Evolutionary conservation across 2,797 vertebrate species (phyloP).

Genomic region (Novumbra hubbsi): DNA sequence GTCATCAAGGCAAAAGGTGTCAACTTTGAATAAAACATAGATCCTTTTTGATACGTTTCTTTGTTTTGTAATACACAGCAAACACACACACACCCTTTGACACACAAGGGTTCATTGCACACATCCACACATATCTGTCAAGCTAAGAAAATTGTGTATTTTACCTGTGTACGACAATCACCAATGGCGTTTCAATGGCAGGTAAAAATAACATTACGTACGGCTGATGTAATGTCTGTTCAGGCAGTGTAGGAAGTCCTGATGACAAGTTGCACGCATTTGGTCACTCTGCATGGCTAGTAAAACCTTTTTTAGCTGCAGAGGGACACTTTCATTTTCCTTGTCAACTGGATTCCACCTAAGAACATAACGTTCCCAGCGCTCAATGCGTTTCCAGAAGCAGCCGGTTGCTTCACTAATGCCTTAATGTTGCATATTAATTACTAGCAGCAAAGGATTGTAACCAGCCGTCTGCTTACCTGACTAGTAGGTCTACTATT

Average conservation of each 20-base stretch:
- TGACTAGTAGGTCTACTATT: conserved; percentile 55
- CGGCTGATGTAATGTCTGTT: conserved; percentile 58
- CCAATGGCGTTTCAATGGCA: too few species aligned
- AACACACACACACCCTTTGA: too few species aligned
- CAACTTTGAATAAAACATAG: too few species aligned
- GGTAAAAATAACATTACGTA: conserved; percentile 35
- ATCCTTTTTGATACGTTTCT: too few species aligned
- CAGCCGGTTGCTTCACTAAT: not conserved
- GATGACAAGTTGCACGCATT: conserved; percentile 41
- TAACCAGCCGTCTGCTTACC: conserved; percentile 44
- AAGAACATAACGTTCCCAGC: conserved; percentile 18
- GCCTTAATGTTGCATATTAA: not conserved
- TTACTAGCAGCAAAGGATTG: not conserved
- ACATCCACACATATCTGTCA: too few species aligned
- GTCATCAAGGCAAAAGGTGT: too few species aligned
- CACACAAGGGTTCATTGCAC: too few species aligned
- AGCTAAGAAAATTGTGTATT: too few species aligned
- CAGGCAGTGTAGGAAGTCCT: conserved; percentile 64
- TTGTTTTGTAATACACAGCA: too few species aligned
- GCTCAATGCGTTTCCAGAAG: not conserved
- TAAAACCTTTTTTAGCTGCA: conserved; percentile 61
- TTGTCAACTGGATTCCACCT: conserved; percentile 59
- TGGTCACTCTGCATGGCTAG: conserved; percentile 47
- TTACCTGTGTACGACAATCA: not conserved
- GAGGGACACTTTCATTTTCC: conserved; percentile 33